Evolutionary conservation across 1,140 invertebrate genomes (phyloP), one percentile per base, ranked within the genome.

Genomic region (Parapsyche elsis): DNA sequence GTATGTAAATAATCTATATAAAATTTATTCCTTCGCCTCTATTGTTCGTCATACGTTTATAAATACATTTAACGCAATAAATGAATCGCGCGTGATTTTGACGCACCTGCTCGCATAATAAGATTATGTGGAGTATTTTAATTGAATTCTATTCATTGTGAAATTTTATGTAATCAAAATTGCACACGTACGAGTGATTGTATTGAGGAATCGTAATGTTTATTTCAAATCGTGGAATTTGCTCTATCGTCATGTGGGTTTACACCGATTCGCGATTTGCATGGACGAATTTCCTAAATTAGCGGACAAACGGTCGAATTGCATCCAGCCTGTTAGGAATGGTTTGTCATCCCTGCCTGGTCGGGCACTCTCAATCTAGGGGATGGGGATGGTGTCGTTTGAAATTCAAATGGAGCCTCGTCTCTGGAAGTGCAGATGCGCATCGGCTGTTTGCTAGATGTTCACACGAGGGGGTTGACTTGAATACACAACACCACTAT

Each of bases 401-500:
- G 64, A 67, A 67, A 67, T 67, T 67, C 64, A 67, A 67, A 67
- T 67, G 24, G 24, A 12, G 5, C 64, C 23, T 4, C 23, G 0
- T 19, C 64, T 21, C 64, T 53, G 64, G 24, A 67, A 67, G 64
- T 67, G 64, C 64, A 67, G 64, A 67, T 67, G 64, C 64, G 24
- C 64, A 67, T 67, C 64, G 64, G 24, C 21, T 30, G 64, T 67
- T 67, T 67, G 24, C 64, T 67, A 24, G 14, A 67, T 67, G 64
- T 67, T 67, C 64, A 67, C 21, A 67, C 5, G 24, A 9, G n/a
- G 14, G 21, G 9, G 24, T 10, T 67, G 64, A 67, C 21, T 26
- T 26, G 64, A 67, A 67, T 67, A 30, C 64, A 67, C 64, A 67
- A 67, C 64, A 67, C 64, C 64, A 24, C 64, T 12, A 67, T 53